Base-by-base conservation (phyloP, 2,113 vertebrate species). In the Hippolais icterina region DNA sequence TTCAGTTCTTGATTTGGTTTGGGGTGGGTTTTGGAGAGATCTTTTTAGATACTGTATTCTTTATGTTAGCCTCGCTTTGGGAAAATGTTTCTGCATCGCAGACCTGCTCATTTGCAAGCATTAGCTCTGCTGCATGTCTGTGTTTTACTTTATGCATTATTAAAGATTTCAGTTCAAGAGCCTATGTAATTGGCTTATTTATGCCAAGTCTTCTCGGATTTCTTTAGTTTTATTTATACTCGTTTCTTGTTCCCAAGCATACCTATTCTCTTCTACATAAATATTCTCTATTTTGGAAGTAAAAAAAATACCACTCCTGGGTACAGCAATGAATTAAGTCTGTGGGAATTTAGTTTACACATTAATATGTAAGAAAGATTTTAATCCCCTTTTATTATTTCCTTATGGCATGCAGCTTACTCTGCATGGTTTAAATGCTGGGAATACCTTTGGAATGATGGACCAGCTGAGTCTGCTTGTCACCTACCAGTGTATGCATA, bases 141-240 rank as follows among this genome's bases (percentile, higher is more conserved):
- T 85, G 56, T 92, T 91, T 90, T 86, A 66, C 82, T 94, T 90
- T 81, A 95, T 95, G 76, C 71, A 87, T 97, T 96, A 96, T 96
- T 96, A 92, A 96, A 94, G 56, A 92, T 90, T 95, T 92, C 71
- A 60, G 76, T 83, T 95, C 85, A 94, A 92, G 64, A 95, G 80
- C 41, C 76, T 83, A 49, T 93, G 83, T 90, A 96, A 97, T 89
- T 96, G 92, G 75, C 60, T 94, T 93, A 86, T 93, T 96, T 94
- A 90, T 92, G 79, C 82, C 44, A 83, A 86, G 52, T 46, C 52
- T 74, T 90, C 88, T 93, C 54, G 52, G 79, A 74, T 94, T 97
- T 92, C 79, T 89, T 77, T 66, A 39, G 52, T 90, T 95, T 86
- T 93, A 86, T 91, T 90, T 56, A 64, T 81, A 46, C 21, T 70